Conservation (phyloP, 2,797 vertebrate species). For the Lates japonicus region DNA sequence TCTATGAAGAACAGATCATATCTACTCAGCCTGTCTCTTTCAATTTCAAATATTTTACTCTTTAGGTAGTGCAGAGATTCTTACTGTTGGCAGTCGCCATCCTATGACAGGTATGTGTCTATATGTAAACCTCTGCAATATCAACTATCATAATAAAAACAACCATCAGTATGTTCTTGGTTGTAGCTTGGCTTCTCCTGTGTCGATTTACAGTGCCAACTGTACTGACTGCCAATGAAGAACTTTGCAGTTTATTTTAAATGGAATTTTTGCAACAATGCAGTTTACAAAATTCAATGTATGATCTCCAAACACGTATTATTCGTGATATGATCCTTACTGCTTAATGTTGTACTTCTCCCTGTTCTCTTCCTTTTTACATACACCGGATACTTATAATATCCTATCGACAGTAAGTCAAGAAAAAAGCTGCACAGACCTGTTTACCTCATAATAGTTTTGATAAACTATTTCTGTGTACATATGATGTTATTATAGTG, state of each 20-base stretch:
- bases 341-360: neutral
- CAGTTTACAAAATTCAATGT: constrained; percentile 1
- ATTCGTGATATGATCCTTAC: neutral
- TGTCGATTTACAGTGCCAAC: no score
- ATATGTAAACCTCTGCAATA: no score
- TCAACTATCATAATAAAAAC: no score
- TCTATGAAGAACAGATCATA: neutral
- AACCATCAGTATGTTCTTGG: no score
- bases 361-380: constrained; percentile 53
- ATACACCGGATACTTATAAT: constrained; percentile 38
- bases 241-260: constrained; percentile 13
- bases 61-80: no score
- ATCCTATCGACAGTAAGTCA: neutral
- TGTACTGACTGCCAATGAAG: neutral
- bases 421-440: constrained; percentile 11
- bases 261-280: neutral
- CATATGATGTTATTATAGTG: constrained; percentile 31
- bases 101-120: no score
- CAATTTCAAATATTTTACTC: neutral
- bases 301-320: accelerated
- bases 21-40: neutral
- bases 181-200: no score
- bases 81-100: constrained; percentile 17
- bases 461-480: constrained; percentile 25
- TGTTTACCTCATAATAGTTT: constrained; percentile 52